Evolutionary conservation across 2,888 invertebrate genomes (phyloP), one percentile per base, ranked within the genome.

Genomic region (Cloeon dipterum): DNA sequence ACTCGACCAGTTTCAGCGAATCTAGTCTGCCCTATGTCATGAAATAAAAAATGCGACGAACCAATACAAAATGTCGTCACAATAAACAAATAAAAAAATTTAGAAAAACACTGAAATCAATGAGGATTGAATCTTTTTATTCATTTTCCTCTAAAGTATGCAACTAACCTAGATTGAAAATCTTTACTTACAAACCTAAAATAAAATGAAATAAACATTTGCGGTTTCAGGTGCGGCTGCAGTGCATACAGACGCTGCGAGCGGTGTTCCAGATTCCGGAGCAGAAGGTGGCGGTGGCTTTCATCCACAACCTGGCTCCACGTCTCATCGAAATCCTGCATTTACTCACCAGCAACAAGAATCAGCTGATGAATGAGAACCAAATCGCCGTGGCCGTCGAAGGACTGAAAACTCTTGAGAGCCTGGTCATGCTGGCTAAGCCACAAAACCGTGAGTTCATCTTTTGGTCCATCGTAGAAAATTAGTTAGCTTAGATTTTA

Each of bases 301-400:
- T 78, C 49, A 82, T 88, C 45, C 79, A 81, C 47, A 70, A 76
- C 1, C 58, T 85, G 42, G 79, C 81, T 5, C 81, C 83, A 3
- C 63, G 75, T 46, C 63, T 86, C 37, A 70, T 85, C 23, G 76
- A 81, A 52, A 71, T 70, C 48, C 61, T 82, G n/a, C 16, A 29
- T 16, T 13, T 16, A 5, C 29, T 29, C n/a, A 29, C 29, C n/a
- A 23, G 8, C n/a, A n/a, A n/a, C 5, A 16, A 7, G 5, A 7
- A 5, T 29, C 29, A 29, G 5, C 29, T 14, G 7, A n/a, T 16
- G n/a, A 11, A 5, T 11, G 29, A 29, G 16, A 5, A 29, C 5
- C 7, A 83, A 49, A 56, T 81, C 34, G 63, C 68, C 20, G 66
- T 82, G 34, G 67, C 74, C 11, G 55, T 76, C 33, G 81, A 82